Evolutionary conservation across 1,140 invertebrate genomes (phyloP).

Genomic region (Archegozetes longisetosus): DNA sequence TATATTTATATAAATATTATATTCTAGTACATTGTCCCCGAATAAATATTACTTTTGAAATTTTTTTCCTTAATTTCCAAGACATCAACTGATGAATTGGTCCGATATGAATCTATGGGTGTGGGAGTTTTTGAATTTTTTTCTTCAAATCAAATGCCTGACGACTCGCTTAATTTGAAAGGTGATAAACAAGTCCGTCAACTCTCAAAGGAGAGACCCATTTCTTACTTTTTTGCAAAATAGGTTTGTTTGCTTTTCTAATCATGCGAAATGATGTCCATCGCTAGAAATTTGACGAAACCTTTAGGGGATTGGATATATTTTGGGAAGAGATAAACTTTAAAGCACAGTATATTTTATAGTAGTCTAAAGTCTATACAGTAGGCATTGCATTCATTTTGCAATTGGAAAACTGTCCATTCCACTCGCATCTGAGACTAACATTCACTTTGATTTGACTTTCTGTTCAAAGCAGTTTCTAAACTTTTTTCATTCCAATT

Average conservation of each 20-base stretch:
- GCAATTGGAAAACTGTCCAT: not conserved
- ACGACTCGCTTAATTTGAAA: not conserved
- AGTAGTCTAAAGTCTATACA: too few relatives aligned
- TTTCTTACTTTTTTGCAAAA: too few relatives aligned
- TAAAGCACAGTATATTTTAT: too few relatives aligned
- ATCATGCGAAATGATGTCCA: too few relatives aligned
- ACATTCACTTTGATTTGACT: not conserved
- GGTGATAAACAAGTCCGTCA: not conserved
- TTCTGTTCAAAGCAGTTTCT: not conserved
- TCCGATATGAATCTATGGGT: not conserved
- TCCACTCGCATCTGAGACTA: not conserved
- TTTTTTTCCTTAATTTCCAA: not conserved
- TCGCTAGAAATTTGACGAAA: too few relatives aligned
- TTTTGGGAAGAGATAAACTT: too few relatives aligned
- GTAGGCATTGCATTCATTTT: not conserved
- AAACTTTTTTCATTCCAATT: not conserved
- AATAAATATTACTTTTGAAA: not conserved
- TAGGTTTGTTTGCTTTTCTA: too few relatives aligned
- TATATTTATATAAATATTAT: not conserved
- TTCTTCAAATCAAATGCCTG: not conserved
- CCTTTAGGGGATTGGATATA: too few relatives aligned
- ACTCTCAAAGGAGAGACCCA: too few relatives aligned
- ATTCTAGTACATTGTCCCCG: not conserved
- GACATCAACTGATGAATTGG: not conserved
- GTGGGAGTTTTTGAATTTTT: not conserved